A percentile compares a stretch with the other conserved stretches of the same genome.
Evolutionary conservation across 2,113 vertebrate species (phyloP).

Genomic region (Porphyrio hochstetteri): DNA sequence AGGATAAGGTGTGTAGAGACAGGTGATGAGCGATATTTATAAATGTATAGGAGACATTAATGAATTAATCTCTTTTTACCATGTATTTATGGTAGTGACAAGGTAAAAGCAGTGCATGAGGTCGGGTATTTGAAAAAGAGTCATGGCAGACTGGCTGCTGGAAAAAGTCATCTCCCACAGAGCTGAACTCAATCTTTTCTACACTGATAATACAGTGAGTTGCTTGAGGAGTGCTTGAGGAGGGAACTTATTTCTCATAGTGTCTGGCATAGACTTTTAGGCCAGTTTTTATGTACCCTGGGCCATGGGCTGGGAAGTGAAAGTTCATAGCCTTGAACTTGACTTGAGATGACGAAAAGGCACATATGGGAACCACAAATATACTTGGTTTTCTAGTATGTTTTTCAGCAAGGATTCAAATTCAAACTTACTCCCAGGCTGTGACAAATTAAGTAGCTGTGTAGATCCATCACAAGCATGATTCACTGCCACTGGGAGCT

Average conservation of each 20-base stretch:
- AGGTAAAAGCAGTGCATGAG: not conserved
- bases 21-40: not conserved
- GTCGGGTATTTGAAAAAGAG: not conserved
- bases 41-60: not conserved
- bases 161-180: not conserved
- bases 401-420: not conserved
- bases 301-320: fast-evolving
- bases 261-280: not conserved
- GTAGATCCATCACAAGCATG: not conserved
- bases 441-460: not conserved
- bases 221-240: not conserved
- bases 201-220: not conserved
- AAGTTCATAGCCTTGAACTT: not conserved
- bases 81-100: not conserved
- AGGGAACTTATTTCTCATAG: not conserved
- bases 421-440: not conserved
- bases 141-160: not conserved
- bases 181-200: not conserved
- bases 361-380: not conserved
- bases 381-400: not conserved
- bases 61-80: not conserved
- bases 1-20: not conserved
- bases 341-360: not conserved
- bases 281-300: not conserved
- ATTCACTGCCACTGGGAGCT: not conserved